phyloP scores from a whole-genome alignment of 2,797 vertebrate species.

The Mastacembelus armatus region DNA sequence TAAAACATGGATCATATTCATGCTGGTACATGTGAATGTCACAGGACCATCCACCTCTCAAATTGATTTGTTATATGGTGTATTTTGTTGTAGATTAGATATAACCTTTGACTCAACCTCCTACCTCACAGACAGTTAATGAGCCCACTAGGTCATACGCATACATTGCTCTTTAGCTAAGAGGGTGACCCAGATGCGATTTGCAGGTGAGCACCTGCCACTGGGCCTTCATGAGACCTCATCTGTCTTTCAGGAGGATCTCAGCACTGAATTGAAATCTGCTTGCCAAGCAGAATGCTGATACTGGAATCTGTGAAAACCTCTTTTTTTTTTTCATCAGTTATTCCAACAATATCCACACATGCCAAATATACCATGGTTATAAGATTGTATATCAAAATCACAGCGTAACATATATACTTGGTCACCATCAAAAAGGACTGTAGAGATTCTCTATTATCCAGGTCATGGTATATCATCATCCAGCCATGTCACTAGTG shows the following conservation, averaged over 20 bases:
- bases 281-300: neutral
- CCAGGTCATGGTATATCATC: no score
- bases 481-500: no score
- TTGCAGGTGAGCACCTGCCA: neutral
- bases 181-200: neutral
- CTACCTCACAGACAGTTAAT: constrained; percentile 1
- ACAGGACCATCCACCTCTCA: neutral
- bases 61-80: neutral
- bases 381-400: no score
- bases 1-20: neutral
- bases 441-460: no score
- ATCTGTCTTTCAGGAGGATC: constrained; percentile 1
- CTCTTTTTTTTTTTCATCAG: neutral
- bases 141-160: constrained; percentile 8
- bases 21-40: neutral
- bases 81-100: neutral
- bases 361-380: neutral
- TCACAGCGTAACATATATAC: no score
- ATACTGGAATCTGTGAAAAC: neutral
- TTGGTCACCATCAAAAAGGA: no score
- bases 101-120: neutral
- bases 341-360: neutral
- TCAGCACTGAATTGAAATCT: neutral
- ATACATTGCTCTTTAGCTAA: constrained; percentile 1
- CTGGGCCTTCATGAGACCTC: neutral